Conservation (phyloP, 2,888 invertebrate species). For the Notocelia uddmanniana region DNA sequence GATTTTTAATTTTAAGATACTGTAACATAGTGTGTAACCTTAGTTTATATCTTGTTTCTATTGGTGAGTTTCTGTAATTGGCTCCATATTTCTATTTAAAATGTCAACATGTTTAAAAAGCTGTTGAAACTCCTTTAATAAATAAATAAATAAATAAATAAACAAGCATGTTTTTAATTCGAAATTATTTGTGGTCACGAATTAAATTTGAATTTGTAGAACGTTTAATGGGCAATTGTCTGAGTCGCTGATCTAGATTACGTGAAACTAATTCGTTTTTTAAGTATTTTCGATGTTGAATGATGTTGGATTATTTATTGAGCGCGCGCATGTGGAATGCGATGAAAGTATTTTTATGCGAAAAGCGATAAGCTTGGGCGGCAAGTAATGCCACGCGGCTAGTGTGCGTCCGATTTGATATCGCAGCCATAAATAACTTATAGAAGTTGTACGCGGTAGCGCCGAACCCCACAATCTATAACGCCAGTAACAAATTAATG, state of each 20-base stretch:
- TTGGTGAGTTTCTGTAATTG: no score
- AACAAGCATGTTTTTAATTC: conserved; percentile 66
- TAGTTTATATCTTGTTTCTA: no score
- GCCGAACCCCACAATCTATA: conserved; percentile 51
- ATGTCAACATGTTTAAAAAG: no score
- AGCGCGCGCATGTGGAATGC: conserved; percentile 9
- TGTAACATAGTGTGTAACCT: no score
- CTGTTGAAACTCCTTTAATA: no score
- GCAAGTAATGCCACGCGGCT: conserved; percentile 38
- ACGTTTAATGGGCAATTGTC: conserved; percentile 63
- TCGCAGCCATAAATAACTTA: conserved; percentile 54
- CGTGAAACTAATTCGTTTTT: conserved; percentile 34
- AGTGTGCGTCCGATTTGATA: conserved; percentile 50
- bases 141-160: no score
- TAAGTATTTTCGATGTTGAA: conserved; percentile 14
- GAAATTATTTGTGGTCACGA: conserved; percentile 70
- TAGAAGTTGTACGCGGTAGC: conserved; percentile 53
- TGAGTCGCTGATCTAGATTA: conserved; percentile 44
- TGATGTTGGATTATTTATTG: conserved; percentile 17
- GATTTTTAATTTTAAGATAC: no score
- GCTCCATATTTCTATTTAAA: no score
- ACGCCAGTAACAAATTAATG: conserved; percentile 54
- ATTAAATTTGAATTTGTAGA: conserved; percentile 70
- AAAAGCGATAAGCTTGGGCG: conserved; percentile 36
- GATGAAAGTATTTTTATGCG: conserved; percentile 28